Evolutionary conservation across 2,797 vertebrate species (phyloP), one percentile per base, ranked within the genome.

Genomic region (Lacerta agilis): DNA sequence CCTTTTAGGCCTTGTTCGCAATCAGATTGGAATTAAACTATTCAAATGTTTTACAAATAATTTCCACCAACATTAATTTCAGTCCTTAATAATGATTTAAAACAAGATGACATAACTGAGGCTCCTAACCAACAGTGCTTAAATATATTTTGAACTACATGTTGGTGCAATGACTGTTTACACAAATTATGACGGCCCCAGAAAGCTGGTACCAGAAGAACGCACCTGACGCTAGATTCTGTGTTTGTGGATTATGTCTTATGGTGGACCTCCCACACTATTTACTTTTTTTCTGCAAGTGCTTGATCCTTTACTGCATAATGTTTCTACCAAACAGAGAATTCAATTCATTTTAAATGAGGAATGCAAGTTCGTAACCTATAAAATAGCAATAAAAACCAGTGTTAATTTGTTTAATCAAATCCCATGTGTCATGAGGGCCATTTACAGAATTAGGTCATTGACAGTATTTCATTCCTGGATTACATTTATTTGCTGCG

Each of bases 11-110:
- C 71, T 43, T 92, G 72, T 72, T 41, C 58, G 7, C 55, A 78
- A 66, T 72, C 86, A 73, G 36, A 49, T 93, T 45, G 71, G 67
- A 85, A 86, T 43, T 77, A 72, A 90, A 29, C 41, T 73, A 18
- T 64, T 87, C 41, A 86, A 90, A 93, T 93, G 85, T 75, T 91
- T 84, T 71, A 81, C 82, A 88, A 79, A 49, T 82, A 3, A n/a
- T 86, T 36, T 58, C 88, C 83, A 79, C 17, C 66, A 88, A 79
- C 83, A 90, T 1, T 4, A 49, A 13, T 79, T 91, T 92, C 1
- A 75, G 3, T 72, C 3, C 79, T 71, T 41, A 49, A 66, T 23
- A 58, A 41, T 33, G 36, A 25, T 72, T 20, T 6, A 17, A 11
- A 80, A 25, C 17, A 36, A 6, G 41, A 15, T 41, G 64, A 4